These are phyloP conservation scores for Oscheius sp. DNA, from an alignment of 2,888 invertebrate species.

Conservation along the genomic window DNA sequence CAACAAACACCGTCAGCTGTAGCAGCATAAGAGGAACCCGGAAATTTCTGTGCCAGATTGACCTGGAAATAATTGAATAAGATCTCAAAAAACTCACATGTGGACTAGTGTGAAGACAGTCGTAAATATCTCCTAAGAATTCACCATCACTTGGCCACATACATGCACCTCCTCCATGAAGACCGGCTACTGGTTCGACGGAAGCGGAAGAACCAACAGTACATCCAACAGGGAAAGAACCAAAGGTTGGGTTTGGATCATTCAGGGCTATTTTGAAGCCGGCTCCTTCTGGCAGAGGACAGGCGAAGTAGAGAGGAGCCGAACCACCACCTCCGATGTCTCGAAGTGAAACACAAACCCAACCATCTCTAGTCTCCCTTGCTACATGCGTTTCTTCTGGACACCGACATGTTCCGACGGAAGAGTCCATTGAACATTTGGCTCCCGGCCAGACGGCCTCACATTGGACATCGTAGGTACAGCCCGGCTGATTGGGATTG, in stretches of 20 bases:
- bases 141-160: slow-evolving; percentile 60
- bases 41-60: slow-evolving; percentile 50
- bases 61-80: slow-evolving; percentile 31
- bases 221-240: slow-evolving; percentile 57
- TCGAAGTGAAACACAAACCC: slow-evolving; percentile 57
- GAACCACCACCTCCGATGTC: slow-evolving; percentile 54
- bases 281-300: slow-evolving; percentile 58
- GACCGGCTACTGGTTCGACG: slow-evolving; percentile 53
- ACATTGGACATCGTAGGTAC: slow-evolving; percentile 58
- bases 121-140: slow-evolving; percentile 59
- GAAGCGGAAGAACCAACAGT: slow-evolving; percentile 54
- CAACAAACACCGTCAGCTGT: slow-evolving; percentile 58
- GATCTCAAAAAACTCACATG: slow-evolving; percentile 33
- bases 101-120: slow-evolving; percentile 59
- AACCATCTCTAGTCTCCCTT: slow-evolving; percentile 57
- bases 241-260: slow-evolving; percentile 51
- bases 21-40: slow-evolving; percentile 52
- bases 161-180: slow-evolving; percentile 56
- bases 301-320: slow-evolving; percentile 55
- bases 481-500: slow-evolving; percentile 61
- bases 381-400: slow-evolving; percentile 60
- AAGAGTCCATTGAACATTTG: slow-evolving; percentile 54
- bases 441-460: slow-evolving; percentile 61
- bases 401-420: slow-evolving; percentile 59
- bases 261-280: slow-evolving; percentile 58